These are phyloP conservation scores for Lepisosteus oculatus DNA, from an alignment of 2,113 vertebrate species.

Conservation along the genomic window DNA sequence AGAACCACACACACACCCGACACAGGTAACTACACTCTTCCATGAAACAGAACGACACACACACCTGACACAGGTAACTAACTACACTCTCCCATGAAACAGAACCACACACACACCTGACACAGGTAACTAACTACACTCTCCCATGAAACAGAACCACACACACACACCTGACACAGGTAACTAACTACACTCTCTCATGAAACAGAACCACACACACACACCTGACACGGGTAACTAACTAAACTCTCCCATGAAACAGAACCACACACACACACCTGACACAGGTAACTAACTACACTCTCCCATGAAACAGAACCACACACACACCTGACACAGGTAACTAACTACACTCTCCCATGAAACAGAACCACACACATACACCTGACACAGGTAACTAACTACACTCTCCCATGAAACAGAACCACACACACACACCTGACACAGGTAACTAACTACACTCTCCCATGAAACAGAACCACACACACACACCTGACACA, in stretches of 20 bases:
- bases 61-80: background rate
- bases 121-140: slow-evolving; percentile 4
- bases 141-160: background rate
- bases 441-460: no score
- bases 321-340: background rate
- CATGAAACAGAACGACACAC: background rate
- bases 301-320: no score
- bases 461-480: no score
- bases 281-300: no score
- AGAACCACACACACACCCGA: background rate
- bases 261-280: no score
- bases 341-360: background rate
- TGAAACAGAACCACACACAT: no score
- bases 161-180: background rate
- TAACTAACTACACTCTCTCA: no score
- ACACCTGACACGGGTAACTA: background rate
- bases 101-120: background rate
- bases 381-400: background rate
- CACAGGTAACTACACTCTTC: background rate
- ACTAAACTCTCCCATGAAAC: no score
- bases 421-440: no score
- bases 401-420: no score
- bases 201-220: background rate
- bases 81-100: background rate
- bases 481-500: no score